A percentile compares a stretch with the other conserved stretches of the same genome.
These are phyloP conservation scores for Anaspis maculata DNA, from an alignment of 2,888 invertebrate genomes.

Conservation along the genomic window DNA sequence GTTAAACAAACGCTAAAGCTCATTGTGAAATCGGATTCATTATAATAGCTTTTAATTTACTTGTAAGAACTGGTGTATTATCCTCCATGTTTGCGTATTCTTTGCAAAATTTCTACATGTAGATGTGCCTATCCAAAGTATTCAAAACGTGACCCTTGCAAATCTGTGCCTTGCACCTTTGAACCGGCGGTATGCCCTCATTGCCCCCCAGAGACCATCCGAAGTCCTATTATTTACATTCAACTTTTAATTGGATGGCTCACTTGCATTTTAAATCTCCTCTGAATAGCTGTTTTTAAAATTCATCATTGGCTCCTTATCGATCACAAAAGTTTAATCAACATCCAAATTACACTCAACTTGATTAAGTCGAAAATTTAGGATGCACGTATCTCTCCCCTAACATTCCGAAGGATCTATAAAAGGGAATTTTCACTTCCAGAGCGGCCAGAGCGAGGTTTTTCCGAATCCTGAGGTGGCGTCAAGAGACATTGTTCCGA, in stretches of 20 bases:
- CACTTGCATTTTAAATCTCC: conserved; percentile 22
- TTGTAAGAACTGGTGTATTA: conserved; percentile 37
- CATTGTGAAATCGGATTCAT: conserved; percentile 42
- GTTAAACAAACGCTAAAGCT: conserved; percentile 42
- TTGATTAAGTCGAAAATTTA: too few species aligned
- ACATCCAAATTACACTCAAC: not conserved
- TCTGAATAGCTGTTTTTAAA: too few species aligned
- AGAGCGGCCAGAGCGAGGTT: conserved; percentile 18
- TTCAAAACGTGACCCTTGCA: conserved; percentile 9
- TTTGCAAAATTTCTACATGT: conserved; percentile 11
- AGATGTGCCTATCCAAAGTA: conserved; percentile 9
- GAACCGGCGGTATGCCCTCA: too few species aligned
- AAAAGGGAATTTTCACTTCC: too few species aligned
- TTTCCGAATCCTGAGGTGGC: conserved; percentile 16
- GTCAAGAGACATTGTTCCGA: conserved; percentile 2
- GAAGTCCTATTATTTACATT: conserved; percentile 23
- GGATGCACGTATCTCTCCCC: too few species aligned
- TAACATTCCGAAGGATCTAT: too few species aligned
- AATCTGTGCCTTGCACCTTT: too few species aligned
- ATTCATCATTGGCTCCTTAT: conserved; percentile 11
- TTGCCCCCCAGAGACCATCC: too few species aligned
- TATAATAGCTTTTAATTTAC: conserved; percentile 45
- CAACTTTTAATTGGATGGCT: conserved; percentile 29
- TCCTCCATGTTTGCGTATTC: conserved; percentile 19
- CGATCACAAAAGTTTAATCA: conserved; percentile 4